Conservation (phyloP, 2,797 vertebrate species). For the Sebastes iracundus region DNA sequence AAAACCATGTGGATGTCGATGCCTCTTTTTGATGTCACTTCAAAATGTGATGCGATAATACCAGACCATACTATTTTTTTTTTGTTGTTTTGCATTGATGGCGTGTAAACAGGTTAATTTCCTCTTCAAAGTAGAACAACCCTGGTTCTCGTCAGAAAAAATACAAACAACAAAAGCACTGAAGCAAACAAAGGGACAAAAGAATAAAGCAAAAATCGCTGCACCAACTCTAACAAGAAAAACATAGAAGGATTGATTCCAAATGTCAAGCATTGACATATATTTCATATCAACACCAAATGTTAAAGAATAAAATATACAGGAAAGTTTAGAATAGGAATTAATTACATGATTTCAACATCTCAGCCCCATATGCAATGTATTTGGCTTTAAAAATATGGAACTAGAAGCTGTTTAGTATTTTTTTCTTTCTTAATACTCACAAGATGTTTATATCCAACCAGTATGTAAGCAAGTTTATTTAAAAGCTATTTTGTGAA, state of each 20-base stretch:
- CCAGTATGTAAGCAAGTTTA: constrained; percentile 96
- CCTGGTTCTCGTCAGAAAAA: constrained; percentile 75
- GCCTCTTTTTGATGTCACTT: constrained; percentile 73
- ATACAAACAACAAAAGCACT: constrained; percentile 78
- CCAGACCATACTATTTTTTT: constrained; percentile 49
- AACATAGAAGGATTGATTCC: constrained; percentile 92
- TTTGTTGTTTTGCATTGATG: constrained; percentile 67
- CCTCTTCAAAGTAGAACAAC: constrained; percentile 69
- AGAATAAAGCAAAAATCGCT: constrained; percentile 54
- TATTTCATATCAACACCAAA: constrained; percentile 97
- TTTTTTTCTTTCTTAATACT: constrained; percentile 78
- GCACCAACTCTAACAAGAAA: constrained; percentile 84
- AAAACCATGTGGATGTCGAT: constrained; percentile 68
- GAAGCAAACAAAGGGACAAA: constrained; percentile 74
- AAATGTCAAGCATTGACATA: constrained; percentile 95
- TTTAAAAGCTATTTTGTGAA: constrained; percentile 99
- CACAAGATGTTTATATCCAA: constrained; percentile 85
- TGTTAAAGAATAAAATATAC: constrained; percentile 97
- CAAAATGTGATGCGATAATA: constrained; percentile 72
- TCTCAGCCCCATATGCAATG: constrained; percentile 87
- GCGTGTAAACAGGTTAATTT: constrained; percentile 74
- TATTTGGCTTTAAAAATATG: constrained; percentile 97
- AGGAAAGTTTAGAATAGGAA: constrained; percentile 95
- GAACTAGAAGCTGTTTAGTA: constrained; percentile 88
- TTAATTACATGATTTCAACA: constrained; percentile 94